phyloP scores from a whole-genome alignment of 2,113 vertebrate genomes.

The Calyptomena viridis region DNA sequence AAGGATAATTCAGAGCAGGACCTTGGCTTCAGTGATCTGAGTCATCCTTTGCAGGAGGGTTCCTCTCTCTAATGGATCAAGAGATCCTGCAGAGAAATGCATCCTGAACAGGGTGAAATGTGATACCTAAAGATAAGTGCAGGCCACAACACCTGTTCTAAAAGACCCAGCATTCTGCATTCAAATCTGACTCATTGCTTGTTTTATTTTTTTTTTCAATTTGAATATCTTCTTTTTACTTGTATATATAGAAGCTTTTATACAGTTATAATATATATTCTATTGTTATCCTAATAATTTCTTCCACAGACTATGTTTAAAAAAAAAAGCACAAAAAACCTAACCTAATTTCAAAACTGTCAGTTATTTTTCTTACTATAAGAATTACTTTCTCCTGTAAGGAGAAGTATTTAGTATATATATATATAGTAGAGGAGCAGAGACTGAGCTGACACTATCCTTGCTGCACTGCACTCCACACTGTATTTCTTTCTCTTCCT shows the following conservation, averaged over 20 bases:
- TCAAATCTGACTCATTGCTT: too few species aligned
- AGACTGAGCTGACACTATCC: neutral
- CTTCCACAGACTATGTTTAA: neutral
- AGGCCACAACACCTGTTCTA: neutral
- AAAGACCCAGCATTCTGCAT: neutral
- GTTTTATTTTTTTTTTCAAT: neutral
- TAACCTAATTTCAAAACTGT: neutral
- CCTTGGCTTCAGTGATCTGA: neutral
- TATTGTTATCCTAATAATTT: neutral
- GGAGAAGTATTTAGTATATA: neutral
- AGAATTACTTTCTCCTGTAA: neutral
- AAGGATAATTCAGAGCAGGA: neutral
- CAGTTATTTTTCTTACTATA: neutral
- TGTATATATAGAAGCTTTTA: neutral
- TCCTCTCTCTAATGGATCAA: neutral
- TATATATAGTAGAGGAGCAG: neutral
- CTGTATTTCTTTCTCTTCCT: neutral
- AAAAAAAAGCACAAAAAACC: neutral
- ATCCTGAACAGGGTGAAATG: neutral
- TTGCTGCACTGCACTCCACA: neutral
- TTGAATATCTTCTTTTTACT: neutral
- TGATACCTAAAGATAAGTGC: neutral
- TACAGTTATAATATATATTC: neutral
- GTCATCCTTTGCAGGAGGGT: neutral
- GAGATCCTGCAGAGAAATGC: neutral